Evolutionary conservation across 1,140 invertebrate species (phyloP), one percentile per base, ranked within the genome.

Genomic region (Drosophila melanica): DNA sequence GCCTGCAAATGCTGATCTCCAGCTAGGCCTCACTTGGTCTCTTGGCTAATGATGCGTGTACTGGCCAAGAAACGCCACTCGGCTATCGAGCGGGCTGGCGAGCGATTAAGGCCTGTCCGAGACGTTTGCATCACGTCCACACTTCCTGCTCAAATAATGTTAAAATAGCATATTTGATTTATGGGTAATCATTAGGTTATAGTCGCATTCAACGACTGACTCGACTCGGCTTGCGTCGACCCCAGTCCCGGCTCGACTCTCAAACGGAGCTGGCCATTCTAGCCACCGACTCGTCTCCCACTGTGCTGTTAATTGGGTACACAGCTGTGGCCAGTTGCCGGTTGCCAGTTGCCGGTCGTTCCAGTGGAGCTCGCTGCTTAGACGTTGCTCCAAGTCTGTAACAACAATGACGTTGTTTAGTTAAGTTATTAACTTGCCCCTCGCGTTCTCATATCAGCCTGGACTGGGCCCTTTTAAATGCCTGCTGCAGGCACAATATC

Each of bases 101-200:
- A 82, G 66, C 82, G 79, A 89, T 84, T 87, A 87, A 84, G 75
- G 84, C 67, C 65, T 69, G 72, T 86, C 69, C 65, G 64, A 41
- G 63, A 75, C 75, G 84, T 68, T 86, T 84, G 75, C 76, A 84
- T 66, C 84, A 89, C 79, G 79, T 89, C 84, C 82, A 84, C 84
- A 89, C 84, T 87, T 87, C 84, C 84, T 87, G 84, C 84, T 87
- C 84, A 89, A 87, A 86, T 86, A 86, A 89, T 90, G 82, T 79
- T 87, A 84, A 79, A 84, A 69, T 66, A 79, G 82, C 79, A 66
- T 84, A 82, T 89, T 87, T 87, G 84, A 87, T 87, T 87, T 87
- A 87, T 87, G 89, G 84, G 50, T 75, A 89, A 87, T 87, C 84
- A 89, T 87, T 87, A 87, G 84, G 82, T 89, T 89, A 84, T 63